These are phyloP conservation scores for Apis florea DNA, from an alignment of 1,140 invertebrate species.

Conservation along the genomic window DNA sequence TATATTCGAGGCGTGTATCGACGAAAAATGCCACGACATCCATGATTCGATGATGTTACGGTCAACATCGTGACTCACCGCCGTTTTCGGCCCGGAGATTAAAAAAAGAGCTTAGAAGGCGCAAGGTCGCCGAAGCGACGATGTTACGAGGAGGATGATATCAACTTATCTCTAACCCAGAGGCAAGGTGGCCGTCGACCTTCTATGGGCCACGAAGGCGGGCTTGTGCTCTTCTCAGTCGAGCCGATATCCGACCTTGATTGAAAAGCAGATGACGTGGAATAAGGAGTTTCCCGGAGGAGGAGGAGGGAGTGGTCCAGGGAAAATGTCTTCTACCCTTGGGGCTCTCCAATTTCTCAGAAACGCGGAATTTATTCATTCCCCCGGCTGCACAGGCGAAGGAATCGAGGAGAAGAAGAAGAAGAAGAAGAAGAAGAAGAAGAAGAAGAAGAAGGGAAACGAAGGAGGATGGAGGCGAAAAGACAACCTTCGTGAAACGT, in stretches of 20 bases:
- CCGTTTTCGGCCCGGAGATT: conserved; percentile 24
- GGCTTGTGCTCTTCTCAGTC: conserved; percentile 56
- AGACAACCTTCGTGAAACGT: conserved; percentile 47
- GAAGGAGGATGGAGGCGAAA: conserved; percentile 7
- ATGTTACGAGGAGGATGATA: conserved; percentile 45
- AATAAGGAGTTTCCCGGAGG: conserved; percentile 64
- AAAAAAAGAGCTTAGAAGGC: conserved; percentile 43
- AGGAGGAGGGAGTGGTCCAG: conserved; percentile 37
- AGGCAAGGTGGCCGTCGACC: conserved; percentile 41
- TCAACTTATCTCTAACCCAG: conserved; percentile 57
- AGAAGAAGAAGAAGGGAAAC: conserved; percentile 7
- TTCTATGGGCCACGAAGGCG: conserved; percentile 27
- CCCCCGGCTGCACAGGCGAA: conserved; percentile 44
- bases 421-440: neutral
- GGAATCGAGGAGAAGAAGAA: conserved; percentile 20
- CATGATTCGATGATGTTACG: conserved; percentile 17
- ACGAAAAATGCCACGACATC: neutral
- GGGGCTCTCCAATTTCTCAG: conserved; percentile 68
- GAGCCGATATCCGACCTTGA: conserved; percentile 65
- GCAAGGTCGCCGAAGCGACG: conserved; percentile 48
- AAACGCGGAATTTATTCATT: conserved; percentile 68
- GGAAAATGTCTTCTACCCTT: conserved; percentile 65
- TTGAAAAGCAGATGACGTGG: conserved; percentile 69
- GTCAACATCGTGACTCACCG: conserved; percentile 33
- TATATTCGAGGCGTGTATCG: too few species aligned